Percentiles rank a stretch among this genome's conserved stretches.
Evolutionary conservation across 2,113 vertebrate species (phyloP).

Genomic region (Elephantulus edwardii): DNA sequence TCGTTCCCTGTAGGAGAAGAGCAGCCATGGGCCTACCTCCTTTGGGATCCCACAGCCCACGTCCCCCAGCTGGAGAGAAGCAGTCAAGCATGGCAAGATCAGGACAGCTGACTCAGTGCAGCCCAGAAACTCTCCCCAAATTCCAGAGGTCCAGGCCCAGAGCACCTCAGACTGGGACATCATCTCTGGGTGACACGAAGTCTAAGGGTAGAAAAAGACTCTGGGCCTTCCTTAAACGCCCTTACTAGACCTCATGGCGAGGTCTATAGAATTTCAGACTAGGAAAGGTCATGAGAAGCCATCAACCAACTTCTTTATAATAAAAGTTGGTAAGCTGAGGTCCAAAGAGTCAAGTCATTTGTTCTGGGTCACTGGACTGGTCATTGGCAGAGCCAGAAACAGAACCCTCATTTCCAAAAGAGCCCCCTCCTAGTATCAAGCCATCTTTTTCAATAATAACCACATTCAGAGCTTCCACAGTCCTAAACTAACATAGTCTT

Average conservation of each 20-base stretch:
- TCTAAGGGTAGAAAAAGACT: neutral
- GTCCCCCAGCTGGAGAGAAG: neutral
- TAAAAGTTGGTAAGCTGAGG: neutral
- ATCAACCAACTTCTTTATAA: neutral
- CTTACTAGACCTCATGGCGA: neutral
- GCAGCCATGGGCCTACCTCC: neutral
- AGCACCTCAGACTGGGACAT: neutral
- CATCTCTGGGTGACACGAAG: neutral
- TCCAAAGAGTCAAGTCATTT: neutral
- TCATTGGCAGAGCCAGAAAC: neutral
- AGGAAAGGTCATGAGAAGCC: neutral
- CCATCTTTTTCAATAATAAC: neutral
- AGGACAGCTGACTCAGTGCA: neutral
- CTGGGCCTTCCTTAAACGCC: neutral
- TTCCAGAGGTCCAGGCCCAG: neutral
- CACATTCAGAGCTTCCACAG: neutral
- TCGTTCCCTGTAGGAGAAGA: conserved; percentile 86
- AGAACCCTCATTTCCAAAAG: neutral
- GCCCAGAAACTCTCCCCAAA: neutral
- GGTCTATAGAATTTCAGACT: neutral
- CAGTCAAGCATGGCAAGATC: neutral
- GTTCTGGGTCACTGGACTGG: neutral
- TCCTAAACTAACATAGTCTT: neutral
- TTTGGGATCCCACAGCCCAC: neutral
- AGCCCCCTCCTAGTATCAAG: neutral